phyloP scores from a whole-genome alignment of 2,888 invertebrate species.

The Leptopilina syphax region DNA sequence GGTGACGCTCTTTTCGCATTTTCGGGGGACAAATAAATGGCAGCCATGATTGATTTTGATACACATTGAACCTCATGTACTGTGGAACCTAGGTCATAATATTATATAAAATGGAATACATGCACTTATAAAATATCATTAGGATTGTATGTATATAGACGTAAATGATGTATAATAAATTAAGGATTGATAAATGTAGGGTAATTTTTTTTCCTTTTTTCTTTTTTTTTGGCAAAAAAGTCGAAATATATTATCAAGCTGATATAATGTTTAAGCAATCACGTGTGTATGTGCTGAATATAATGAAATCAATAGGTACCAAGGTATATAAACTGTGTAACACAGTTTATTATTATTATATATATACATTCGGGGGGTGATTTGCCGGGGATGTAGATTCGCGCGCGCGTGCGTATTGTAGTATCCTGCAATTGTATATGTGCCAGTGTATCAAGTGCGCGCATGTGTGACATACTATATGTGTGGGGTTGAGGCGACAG shows the following conservation, averaged over 20 bases:
- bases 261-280: slow-evolving; percentile 68
- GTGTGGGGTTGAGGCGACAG: slow-evolving; percentile 34
- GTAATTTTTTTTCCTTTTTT: neutral
- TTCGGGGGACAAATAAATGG: slow-evolving; percentile 22
- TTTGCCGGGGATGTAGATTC: slow-evolving; percentile 15
- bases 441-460: slow-evolving; percentile 31
- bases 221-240: slow-evolving; percentile 51
- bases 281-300: slow-evolving; percentile 67
- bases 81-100: slow-evolving; percentile 43
- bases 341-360: slow-evolving; percentile 46
- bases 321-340: slow-evolving; percentile 47
- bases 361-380: slow-evolving; percentile 45
- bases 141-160: slow-evolving; percentile 55
- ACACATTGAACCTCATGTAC: slow-evolving; percentile 13
- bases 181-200: slow-evolving; percentile 47
- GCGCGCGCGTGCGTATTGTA: slow-evolving; percentile 34
- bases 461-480: slow-evolving; percentile 33
- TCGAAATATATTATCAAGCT: slow-evolving; percentile 61
- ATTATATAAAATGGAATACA: slow-evolving; percentile 46
- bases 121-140: slow-evolving; percentile 49
- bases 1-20: slow-evolving; percentile 1
- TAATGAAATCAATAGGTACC: slow-evolving; percentile 61
- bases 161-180: slow-evolving; percentile 51
- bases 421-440: slow-evolving; percentile 33
- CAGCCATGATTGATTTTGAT: slow-evolving; percentile 33